A percentile compares a stretch with the other conserved stretches of the same genome.
These are phyloP conservation scores for Corythoichthys haematopterus DNA, from an alignment of 2,113 vertebrate species.

Conservation along the genomic window DNA sequence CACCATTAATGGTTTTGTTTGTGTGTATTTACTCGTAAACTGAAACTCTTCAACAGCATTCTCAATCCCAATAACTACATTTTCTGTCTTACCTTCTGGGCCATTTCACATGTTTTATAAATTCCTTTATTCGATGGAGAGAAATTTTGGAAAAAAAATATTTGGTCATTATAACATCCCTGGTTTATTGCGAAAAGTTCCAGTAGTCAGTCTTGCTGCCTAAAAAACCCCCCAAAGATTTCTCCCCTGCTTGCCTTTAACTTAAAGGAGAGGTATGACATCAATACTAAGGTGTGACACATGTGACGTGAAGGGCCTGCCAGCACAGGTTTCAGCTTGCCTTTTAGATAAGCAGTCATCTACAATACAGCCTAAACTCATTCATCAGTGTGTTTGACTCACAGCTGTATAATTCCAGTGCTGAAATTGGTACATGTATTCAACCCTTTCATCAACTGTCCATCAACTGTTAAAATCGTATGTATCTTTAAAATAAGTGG, in stretches of 20 bases:
- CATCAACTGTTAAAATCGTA: neutral
- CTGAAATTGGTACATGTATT: neutral
- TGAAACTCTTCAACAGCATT: neutral
- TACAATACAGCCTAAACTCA: neutral
- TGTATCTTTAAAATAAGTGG: too few relatives aligned
- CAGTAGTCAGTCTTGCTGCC: neutral
- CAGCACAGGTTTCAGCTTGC: constrained; percentile 38
- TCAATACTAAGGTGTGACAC: neutral
- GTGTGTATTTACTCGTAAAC: neutral
- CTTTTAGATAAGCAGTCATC: neutral
- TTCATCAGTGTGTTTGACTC: constrained; percentile 28
- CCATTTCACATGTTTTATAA: constrained; percentile 47
- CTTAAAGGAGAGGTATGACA: neutral
- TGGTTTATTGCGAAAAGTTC: neutral
- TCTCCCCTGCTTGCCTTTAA: constrained; percentile 3
- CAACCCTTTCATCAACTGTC: neutral
- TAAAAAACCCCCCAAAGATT: neutral
- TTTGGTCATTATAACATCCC: constrained; percentile 56
- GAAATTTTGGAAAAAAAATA: constrained; percentile 52
- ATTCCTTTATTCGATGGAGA: constrained; percentile 49
- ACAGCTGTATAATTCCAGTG: constrained; percentile 35
- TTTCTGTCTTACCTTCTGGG: constrained; percentile 47
- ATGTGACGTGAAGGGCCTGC: constrained; percentile 47
- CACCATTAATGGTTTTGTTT: too few relatives aligned
- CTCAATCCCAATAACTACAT: neutral